Percentiles rank a stretch among this genome's conserved stretches.
Conservation (phyloP, 2,113 vertebrate genomes). For the Suricata suricatta region DNA sequence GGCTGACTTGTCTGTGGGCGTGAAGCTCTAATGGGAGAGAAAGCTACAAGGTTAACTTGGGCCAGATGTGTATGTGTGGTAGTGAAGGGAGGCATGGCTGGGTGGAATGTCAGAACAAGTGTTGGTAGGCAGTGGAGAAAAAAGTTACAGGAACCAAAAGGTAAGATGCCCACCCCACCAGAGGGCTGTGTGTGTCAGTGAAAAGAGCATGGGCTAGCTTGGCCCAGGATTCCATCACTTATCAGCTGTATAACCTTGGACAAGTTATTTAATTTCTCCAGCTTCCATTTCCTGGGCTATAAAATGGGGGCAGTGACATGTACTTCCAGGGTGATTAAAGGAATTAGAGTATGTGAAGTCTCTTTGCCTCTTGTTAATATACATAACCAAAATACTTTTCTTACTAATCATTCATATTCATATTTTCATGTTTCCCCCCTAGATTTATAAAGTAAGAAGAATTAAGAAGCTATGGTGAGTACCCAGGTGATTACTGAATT, state of each 20-base stretch:
- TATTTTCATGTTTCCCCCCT: constrained; percentile 6
- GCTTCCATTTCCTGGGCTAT: not conserved
- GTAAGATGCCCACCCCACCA: not conserved
- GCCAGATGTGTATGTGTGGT: not conserved
- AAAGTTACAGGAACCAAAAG: not conserved
- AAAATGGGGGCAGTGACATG: not conserved
- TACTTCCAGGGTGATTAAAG: not conserved
- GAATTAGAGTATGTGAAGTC: not conserved
- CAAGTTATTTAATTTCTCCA: not conserved
- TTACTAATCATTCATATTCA: not conserved
- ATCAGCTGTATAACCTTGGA: not conserved
- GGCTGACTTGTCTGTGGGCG: not conserved
- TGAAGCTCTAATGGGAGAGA: not conserved
- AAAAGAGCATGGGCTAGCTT: not conserved
- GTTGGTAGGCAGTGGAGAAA: not conserved
- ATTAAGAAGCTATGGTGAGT: constrained; percentile 43
- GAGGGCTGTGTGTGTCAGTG: not conserved
- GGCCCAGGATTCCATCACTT: not conserved
- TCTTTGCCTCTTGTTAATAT: not conserved
- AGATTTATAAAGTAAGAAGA: not conserved
- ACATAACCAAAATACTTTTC: not conserved
- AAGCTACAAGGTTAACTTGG: not conserved
- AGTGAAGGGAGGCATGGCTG: too few species aligned
- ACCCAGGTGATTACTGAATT: not conserved
- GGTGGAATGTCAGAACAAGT: not conserved